These are phyloP conservation scores for Hyperoplus lanceolatus DNA, from an alignment of 2,797 vertebrate genomes.

Conservation along the genomic window DNA sequence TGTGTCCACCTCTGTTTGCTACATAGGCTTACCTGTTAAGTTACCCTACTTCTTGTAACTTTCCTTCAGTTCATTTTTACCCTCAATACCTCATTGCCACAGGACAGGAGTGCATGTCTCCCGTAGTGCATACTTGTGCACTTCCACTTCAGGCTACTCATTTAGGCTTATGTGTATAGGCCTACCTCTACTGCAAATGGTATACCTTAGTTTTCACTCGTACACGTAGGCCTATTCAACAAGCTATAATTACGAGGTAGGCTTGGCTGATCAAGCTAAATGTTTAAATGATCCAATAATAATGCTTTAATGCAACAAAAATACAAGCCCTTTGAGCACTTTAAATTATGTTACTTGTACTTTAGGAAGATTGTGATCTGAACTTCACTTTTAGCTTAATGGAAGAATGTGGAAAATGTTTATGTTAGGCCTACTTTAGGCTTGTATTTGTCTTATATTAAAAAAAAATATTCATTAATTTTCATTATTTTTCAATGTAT, in stretches of 20 bases:
- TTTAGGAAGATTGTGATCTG: neutral
- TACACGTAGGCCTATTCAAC: too few species aligned
- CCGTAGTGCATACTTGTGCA: neutral
- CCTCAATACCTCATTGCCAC: neutral
- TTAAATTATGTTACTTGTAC: neutral
- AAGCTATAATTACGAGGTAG: too few species aligned
- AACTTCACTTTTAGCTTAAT: too few species aligned
- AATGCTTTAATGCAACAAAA: neutral
- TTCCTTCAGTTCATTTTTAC: neutral
- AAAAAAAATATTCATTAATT: too few species aligned
- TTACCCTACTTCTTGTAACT: neutral
- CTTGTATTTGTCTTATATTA: too few species aligned
- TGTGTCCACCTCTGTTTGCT: neutral
- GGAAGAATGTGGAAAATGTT: too few species aligned
- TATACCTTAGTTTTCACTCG: neutral
- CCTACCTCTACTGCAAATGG: neutral
- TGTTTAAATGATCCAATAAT: too few species aligned
- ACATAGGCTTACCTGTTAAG: neutral
- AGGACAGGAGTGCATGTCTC: neutral
- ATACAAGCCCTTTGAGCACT: neutral
- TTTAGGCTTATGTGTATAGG: too few species aligned
- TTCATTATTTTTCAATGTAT: too few species aligned
- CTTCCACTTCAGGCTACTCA: neutral
- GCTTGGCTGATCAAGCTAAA: too few species aligned
- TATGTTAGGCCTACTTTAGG: too few species aligned